Evolutionary conservation across 2,113 vertebrate genomes (phyloP), one percentile per base, ranked within the genome.

Genomic region (Crotophaga sulcirostris): DNA sequence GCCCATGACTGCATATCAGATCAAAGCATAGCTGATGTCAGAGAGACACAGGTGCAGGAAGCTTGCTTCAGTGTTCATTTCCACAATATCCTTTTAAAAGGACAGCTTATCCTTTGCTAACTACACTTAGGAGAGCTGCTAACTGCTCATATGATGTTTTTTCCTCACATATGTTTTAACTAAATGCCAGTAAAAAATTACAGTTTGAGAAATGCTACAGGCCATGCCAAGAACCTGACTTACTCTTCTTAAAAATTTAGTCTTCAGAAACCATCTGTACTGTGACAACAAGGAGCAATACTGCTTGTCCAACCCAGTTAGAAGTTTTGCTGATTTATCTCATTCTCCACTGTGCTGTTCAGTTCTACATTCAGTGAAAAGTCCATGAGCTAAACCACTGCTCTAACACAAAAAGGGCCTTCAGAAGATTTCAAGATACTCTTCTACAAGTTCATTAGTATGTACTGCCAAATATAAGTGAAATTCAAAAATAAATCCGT

Each of bases 11-110:
- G 29, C 56, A 12, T 74, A 94, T 83, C 91, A 81, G 88, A 96
- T 91, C 96, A 97, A 96, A 96, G 96, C 77, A 75, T 54, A 90
- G 75, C 45, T 78, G 12, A 90, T 87, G 89, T 94, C 88, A 94
- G 92, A 95, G 92, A 93, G 51, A 36, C 93, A 94, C 96, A 97
- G 96, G 96, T 98, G 96, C 95, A 84, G 87, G 94, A 94, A 94
- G 90, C 90, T 76, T 92, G 79, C 21, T 91, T 87, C 49, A 54
- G 44, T 28, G 42, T 49, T 95, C 94, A 96, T 91, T 93, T 94
- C 70, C 83, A 95, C 92, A 86, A 78, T 28, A 63, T 78, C 91
- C 91, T 97, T 95, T 95, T 92, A 91, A 97, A 95, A 96, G 62
- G 88, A 96, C 92, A 74, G 89, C 81, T 94, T 81, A 81, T 36